Conservation (phyloP, 2,888 invertebrate species). For the Eupithecia subumbrata region DNA sequence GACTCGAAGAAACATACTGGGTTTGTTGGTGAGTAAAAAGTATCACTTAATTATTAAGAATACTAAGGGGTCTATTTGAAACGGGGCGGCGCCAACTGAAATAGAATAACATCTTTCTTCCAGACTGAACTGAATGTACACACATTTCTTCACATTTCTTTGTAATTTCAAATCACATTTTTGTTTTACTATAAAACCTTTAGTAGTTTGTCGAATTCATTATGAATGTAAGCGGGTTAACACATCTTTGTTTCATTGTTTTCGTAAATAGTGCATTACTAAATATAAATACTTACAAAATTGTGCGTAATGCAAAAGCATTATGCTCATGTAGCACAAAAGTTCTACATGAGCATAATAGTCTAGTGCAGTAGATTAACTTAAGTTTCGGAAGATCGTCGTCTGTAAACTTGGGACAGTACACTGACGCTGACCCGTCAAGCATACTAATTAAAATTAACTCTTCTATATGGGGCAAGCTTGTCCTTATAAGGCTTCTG, state of each 20-base stretch:
- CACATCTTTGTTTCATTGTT: no score
- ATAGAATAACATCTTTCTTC: no score
- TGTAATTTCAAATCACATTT: no score
- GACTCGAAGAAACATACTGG: conserved; percentile 99
- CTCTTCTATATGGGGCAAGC: conserved; percentile 11
- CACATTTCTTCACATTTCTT: no score
- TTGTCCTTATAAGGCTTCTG: conserved; percentile 25
- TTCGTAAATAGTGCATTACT: background rate
- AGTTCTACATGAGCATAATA: background rate
- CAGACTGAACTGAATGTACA: background rate
- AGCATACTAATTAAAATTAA: conserved; percentile 26
- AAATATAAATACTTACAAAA: background rate
- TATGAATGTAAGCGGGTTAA: no score
- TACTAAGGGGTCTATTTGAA: background rate
- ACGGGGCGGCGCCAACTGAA: background rate
- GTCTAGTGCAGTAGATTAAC: background rate
- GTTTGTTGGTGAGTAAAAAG: conserved; percentile 84
- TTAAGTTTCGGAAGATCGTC: background rate
- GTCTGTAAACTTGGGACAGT: background rate
- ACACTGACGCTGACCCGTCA: background rate
- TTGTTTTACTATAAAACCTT: no score
- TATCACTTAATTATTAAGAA: background rate
- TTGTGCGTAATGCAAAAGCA: no score
- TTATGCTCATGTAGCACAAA: no score
- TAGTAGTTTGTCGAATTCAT: no score